Evolutionary conservation across 1,140 invertebrate species (phyloP), one percentile per base, ranked within the genome.

Genomic region (Arion vulgaris): DNA sequence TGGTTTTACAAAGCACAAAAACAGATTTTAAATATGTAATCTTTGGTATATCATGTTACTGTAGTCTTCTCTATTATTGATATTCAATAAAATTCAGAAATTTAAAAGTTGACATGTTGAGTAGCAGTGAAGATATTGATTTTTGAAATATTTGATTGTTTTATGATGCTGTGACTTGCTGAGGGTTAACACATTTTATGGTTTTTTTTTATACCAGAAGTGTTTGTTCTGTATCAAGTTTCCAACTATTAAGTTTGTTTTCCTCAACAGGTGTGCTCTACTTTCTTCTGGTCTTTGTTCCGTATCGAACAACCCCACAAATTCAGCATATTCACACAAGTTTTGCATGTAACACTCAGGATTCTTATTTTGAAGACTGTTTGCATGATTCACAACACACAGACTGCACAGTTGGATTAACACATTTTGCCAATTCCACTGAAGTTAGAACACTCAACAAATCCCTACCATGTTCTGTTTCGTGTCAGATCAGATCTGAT

Each of bases 331-430:
- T 88, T 38, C 66, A 75, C 13, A 86, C 86, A 23, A 83, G 85
- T 0, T 77, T 90, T 23, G 79, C 87, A 26, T 90, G 89, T 69
- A 88, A 87, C 72, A 80, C 86, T 15, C 78, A 86, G 51, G 88
- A 89, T 69, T 91, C 89, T 0, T 91, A 83, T 82, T 77, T 83
- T 62, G 34, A 82, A 38, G 88, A 88, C 81, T 88, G 88, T 74
- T 38, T 77, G 11, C 26, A 41, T 28, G 23, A 0, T 5, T 38
- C 39, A 39, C 15, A 32, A 2, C 38, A 1, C 4, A 13, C 9
- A 34, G 32, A 38, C 15, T 80, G 78, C 45, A 32, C 13, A 17
- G 28, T 36, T 32, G 45, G 62, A 45, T 41, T 80, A 0, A 28
- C 62, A 19, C 17, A 32, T 23, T 51, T 69, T n/a, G n/a, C 38